These are phyloP conservation scores for Falco punctatus DNA, from an alignment of 2,113 vertebrate genomes.

Conservation along the genomic window DNA sequence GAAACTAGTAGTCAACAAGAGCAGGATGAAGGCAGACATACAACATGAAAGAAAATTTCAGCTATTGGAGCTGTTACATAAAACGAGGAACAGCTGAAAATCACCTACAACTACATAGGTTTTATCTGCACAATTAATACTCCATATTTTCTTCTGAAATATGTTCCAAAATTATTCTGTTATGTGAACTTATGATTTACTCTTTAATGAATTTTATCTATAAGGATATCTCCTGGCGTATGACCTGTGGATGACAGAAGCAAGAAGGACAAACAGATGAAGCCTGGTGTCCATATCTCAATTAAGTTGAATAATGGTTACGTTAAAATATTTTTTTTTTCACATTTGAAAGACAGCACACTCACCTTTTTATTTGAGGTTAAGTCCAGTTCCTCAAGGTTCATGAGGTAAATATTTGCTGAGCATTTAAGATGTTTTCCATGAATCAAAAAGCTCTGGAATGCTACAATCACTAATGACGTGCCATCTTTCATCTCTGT, in stretches of 20 bases:
- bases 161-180: neutral
- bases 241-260: neutral
- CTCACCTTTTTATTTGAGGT: neutral
- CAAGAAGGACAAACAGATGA: neutral
- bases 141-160: neutral
- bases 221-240: neutral
- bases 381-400: neutral
- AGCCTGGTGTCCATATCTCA: neutral
- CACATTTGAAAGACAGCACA: neutral
- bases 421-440: neutral
- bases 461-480: neutral
- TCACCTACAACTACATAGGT: neutral
- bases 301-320: accelerated
- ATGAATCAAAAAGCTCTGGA: neutral
- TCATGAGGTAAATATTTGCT: neutral
- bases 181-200: neutral
- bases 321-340: neutral
- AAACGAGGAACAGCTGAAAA: neutral
- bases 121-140: neutral
- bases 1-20: neutral
- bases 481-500: neutral
- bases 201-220: neutral
- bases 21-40: accelerated
- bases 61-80: neutral
- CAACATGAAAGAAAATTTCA: neutral